Base-by-base conservation (phyloP, 2,113 vertebrate species). In the Pimephales promelas region DNA sequence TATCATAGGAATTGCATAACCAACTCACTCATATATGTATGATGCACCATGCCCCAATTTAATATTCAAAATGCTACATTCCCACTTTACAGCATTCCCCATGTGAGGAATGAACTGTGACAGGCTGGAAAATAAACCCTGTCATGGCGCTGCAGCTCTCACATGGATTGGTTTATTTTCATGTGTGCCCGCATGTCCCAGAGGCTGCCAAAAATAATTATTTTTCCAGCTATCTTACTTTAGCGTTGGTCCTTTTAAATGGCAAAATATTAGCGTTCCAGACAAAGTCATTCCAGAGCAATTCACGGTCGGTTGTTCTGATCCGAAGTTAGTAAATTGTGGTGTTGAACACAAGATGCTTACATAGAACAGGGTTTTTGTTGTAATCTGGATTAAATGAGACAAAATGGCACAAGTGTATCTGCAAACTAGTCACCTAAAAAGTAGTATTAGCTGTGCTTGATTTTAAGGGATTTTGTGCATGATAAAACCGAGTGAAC, bases 81-180 rank as follows among this genome's bases (percentile, higher is more conserved):
- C 57, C 18, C 14, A 36, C 13, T 54, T 77, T 59, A 24, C 57
- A 79, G 24, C 40, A 45, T 62, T 79, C n/a, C 76, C 76, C 56
- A 47, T 11, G 40, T 79, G 76, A 79, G 76, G 57, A 62, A 79
- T 79, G 57, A 28, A 62, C 54, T 62, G 57, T 62, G 76, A 79
- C 76, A 79, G 24, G 76, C 76, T 5, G 10, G 76, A 47, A 79
- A 79, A 62, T 79, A 79, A 79, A 45, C 57, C 40, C 76, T 79
- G 57, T 26, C 76, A 45, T 47, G 57, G 36, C 16, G 3, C 74
- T 36, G 52, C 28, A 22, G 57, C 54, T 75, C 45, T 75, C 28
- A 47, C 76, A 11, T 62, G 57, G 4, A 79, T 57, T 26, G 24
- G 34, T 61, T 45, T 45, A 79, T 62, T 79, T 31, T 40, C 57